Evolutionary conservation across 35 echinoderm and acorn worm genomes (phyloP).

Genomic region (Heliocidaris erythrogramma): DNA sequence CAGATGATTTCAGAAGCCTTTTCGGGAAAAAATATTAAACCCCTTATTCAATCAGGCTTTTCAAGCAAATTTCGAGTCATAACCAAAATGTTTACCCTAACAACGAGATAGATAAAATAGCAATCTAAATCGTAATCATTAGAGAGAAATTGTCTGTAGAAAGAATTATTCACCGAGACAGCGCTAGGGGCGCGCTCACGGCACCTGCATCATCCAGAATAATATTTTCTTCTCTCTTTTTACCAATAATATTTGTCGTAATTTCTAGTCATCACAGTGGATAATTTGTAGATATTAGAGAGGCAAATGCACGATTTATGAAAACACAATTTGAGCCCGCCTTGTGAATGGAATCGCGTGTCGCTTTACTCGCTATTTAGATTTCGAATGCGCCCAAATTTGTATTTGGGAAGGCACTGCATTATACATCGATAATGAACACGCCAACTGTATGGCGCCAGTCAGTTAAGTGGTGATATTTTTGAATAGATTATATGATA

Average conservation of each 20-base stretch:
- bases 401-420: neutral
- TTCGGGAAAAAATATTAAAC: neutral
- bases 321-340: slow-evolving; percentile 8
- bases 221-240: neutral
- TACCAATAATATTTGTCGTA: neutral
- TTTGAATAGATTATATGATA: slow-evolving; percentile 26
- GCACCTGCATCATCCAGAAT: neutral
- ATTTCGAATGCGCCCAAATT: neutral
- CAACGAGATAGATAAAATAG: neutral
- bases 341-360: neutral
- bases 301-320: slow-evolving; percentile 1
- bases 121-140: slow-evolving; percentile 1
- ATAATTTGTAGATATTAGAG: slow-evolving; percentile 5
- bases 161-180: neutral
- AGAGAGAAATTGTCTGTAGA: neutral
- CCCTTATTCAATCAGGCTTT: neutral
- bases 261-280: neutral
- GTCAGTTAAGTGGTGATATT: slow-evolving; percentile 25
- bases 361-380: neutral
- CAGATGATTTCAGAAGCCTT: neutral
- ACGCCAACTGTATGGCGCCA: neutral
- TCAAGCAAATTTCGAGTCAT: neutral
- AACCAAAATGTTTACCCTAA: neutral
- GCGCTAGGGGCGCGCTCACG: neutral
- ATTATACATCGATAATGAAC: slow-evolving; percentile 32